Evolutionary conservation across 2,888 invertebrate genomes (phyloP).

Genomic region (Lithophane leautieri): DNA sequence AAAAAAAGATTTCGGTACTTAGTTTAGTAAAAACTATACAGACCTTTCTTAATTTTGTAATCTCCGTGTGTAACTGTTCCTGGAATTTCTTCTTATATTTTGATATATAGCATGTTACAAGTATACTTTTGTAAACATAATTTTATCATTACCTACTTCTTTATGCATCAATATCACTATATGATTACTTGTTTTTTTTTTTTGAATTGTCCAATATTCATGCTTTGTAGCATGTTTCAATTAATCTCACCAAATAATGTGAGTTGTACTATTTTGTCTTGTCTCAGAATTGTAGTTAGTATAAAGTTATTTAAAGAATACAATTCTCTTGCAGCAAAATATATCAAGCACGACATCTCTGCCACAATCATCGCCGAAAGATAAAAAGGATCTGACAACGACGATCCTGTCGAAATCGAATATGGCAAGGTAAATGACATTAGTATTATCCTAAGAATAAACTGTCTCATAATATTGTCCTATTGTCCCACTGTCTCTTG

Average conservation of each 20-base stretch:
- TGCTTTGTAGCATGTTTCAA: constrained; percentile 56
- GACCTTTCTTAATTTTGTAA: neutral
- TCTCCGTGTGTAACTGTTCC: neutral
- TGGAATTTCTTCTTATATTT: constrained; percentile 8
- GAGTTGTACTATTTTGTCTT: constrained; percentile 39
- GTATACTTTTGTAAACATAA: constrained; percentile 2
- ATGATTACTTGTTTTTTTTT: constrained; percentile 16
- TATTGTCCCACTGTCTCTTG: too few relatives aligned
- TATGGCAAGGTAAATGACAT: constrained; percentile 93
- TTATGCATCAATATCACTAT: constrained; percentile 12
- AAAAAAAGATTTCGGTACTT: neutral
- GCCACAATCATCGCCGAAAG: constrained; percentile 88
- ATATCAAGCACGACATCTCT: constrained; percentile 90
- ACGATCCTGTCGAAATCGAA: constrained; percentile 93
- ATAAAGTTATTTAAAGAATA: neutral
- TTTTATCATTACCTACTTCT: neutral
- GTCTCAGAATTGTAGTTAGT: neutral
- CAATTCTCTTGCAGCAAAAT: constrained; percentile 82
- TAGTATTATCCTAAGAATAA: neutral
- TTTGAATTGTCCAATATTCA: neutral
- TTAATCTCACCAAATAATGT: constrained; percentile 62
- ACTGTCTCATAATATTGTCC: neutral
- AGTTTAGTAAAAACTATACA: neutral
- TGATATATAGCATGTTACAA: constrained; percentile 37
- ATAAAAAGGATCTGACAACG: constrained; percentile 92